These are phyloP conservation scores for Erythrolamprus reginae DNA, from an alignment of 2,113 vertebrate genomes.

Conservation along the genomic window DNA sequence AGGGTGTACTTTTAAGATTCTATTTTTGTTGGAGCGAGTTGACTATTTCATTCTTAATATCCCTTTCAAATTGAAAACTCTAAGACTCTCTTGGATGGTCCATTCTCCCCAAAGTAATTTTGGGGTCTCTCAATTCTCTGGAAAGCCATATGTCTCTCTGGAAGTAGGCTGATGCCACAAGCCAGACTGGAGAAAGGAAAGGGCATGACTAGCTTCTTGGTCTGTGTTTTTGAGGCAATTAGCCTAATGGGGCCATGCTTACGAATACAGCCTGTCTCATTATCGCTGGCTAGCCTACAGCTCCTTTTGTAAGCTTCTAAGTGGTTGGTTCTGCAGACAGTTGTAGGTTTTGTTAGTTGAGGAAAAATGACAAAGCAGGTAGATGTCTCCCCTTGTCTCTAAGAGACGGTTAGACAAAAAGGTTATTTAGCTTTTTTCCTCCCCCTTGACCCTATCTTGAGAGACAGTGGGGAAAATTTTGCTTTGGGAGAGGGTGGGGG, in stretches of 20 bases:
- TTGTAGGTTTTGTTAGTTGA: conserved; percentile 48
- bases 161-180: neutral
- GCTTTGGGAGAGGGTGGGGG: conserved; percentile 39
- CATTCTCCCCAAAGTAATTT: neutral
- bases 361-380: conserved; percentile 40
- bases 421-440: conserved; percentile 35
- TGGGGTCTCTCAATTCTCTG: neutral
- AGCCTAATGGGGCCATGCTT: conserved; percentile 40
- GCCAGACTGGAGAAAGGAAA: neutral
- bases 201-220: neutral
- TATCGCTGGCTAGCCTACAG: conserved; percentile 15
- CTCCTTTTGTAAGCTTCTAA: conserved; percentile 31
- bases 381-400: conserved; percentile 53
- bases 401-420: conserved; percentile 29
- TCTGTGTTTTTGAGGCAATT: conserved; percentile 38
- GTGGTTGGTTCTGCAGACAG: neutral
- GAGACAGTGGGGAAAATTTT: neutral
- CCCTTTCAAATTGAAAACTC: neutral
- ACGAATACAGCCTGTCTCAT: neutral
- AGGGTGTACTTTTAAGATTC: neutral
- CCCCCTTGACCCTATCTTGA: neutral
- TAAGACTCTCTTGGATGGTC: neutral
- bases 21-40: neutral
- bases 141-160: neutral
- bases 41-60: neutral